Base-by-base conservation (phyloP, 2,113 vertebrate species). In the Cephalopterus ornatus region DNA sequence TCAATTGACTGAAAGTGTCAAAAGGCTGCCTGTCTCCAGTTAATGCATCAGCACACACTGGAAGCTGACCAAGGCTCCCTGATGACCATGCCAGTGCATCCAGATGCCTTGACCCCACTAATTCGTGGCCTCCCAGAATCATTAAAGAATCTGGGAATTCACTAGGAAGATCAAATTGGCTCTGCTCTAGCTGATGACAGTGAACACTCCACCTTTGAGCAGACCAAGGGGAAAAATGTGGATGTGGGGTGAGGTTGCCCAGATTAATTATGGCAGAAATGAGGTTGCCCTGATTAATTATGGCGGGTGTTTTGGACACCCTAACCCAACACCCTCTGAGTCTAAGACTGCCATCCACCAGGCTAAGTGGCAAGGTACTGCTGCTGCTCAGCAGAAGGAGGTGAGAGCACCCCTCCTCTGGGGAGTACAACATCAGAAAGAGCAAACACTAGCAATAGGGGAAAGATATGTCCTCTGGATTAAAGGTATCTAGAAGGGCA, bases 41-140 rank as follows among this genome's bases (percentile, higher is more conserved):
- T 33, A 56, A 33, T 9, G 26, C 26, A 70, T 37, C 10, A 24
- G 3, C 0, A 0, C 55, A 27, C 27, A 6, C 8, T 33, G 27
- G 79, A 63, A 49, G 55, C 12, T 63, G 49, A 42, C 6, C 26
- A 49, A 62, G 35, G 22, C 35, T 71, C 35, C 35, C 41, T 2
- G 1, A 4, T 55, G 35, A 42, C 32, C 0, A 1, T 70, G 49
- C 26, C 1, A 2, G 32, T 32, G 35, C 49, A 63, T 37, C 56
- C 41, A 71, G 35, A 37, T 15, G 9, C 6, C 30, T 22, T 65
- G 18, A 44, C 12, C 19, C 39, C 19, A 22, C 61, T 63, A 41
- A 63, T 30, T 30, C 4, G 1, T 19, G 27, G 18, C 26, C 61
- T 63, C 19, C 27, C 12, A 42, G 39, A 65, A 39, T 41, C 27